phyloP scores from a whole-genome alignment of 2,888 invertebrate species.

The Ypsolopha scabrella region DNA sequence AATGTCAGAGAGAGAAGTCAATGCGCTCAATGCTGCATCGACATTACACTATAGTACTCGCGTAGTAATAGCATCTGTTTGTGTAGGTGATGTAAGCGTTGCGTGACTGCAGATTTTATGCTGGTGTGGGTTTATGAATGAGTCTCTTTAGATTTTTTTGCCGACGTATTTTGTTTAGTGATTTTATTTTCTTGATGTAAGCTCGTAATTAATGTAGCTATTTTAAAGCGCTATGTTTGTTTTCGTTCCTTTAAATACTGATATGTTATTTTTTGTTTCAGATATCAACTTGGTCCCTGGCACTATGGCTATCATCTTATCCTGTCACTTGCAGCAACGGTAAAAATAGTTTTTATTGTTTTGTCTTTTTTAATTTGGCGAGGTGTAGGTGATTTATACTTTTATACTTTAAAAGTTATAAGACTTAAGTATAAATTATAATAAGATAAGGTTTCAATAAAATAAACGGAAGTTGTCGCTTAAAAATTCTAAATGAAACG shows the following conservation, averaged over 20 bases:
- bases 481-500: too few relatives aligned
- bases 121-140: constrained; percentile 8
- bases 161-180: not conserved
- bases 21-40: constrained; percentile 11
- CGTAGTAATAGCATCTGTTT: constrained; percentile 33
- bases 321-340: constrained; percentile 41
- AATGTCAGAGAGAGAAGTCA: not conserved
- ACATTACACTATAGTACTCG: constrained; percentile 18
- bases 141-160: not conserved
- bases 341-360: constrained; percentile 17
- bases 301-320: constrained; percentile 17
- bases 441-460: too few relatives aligned
- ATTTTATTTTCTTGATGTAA: not conserved
- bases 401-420: not conserved
- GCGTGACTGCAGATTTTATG: constrained; percentile 25
- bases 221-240: constrained; percentile 7
- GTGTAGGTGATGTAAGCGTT: constrained; percentile 27
- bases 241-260: not conserved
- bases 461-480: too few relatives aligned
- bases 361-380: not conserved
- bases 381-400: not conserved
- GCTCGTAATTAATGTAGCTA: constrained; percentile 1
- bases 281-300: constrained; percentile 16
- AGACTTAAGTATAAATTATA: too few relatives aligned
- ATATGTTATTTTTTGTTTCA: constrained; percentile 18